Conservation (phyloP, 2,888 invertebrate genomes). For the Zhuqinia jingwanae region DNA sequence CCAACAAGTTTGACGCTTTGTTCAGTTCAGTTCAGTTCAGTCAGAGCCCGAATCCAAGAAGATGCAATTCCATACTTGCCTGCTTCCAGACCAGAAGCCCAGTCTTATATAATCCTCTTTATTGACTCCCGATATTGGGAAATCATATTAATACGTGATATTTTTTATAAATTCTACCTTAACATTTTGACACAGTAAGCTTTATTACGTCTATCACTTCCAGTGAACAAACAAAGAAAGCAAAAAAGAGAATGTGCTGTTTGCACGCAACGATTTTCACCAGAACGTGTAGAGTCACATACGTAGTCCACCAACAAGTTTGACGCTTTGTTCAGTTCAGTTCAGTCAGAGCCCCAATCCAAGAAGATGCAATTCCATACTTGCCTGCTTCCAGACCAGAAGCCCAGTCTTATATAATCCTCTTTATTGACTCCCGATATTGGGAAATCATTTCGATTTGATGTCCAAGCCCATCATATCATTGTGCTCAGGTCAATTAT, state of each 20-base stretch:
- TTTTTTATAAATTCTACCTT: constrained; percentile 27
- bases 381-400: constrained; percentile 4
- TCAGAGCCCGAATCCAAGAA: not conserved
- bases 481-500: not conserved
- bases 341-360: not conserved
- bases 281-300: not conserved
- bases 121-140: too few species aligned
- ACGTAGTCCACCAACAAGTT: not conserved
- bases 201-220: not conserved
- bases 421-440: not conserved
- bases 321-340: too few species aligned
- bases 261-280: not conserved
- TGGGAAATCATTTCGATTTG: not conserved
- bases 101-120: too few species aligned
- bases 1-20: not conserved
- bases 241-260: too few species aligned
- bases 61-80: not conserved
- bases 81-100: not conserved
- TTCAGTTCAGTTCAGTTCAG: too few species aligned
- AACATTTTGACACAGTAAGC: constrained; percentile 47
- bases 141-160: not conserved
- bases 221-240: not conserved
- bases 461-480: not conserved
- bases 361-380: not conserved
- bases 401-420: not conserved